Evolutionary conservation across 2,888 invertebrate genomes (phyloP).

Genomic region (Celastrina argiolus): DNA sequence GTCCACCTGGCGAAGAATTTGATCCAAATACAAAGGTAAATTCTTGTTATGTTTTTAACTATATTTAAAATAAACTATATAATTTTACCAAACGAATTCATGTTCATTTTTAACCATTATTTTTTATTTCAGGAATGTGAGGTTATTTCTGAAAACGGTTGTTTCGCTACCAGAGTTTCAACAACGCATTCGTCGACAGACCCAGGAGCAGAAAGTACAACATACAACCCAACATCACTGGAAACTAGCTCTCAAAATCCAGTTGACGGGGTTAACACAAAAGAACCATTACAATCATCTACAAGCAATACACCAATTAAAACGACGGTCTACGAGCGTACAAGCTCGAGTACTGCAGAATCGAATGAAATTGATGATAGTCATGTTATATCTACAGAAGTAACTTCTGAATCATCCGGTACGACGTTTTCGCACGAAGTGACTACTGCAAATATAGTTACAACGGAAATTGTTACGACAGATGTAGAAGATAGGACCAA

Average conservation of each 20-base stretch:
- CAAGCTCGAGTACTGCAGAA: constrained; percentile 19
- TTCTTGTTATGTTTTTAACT: background rate
- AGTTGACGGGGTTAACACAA: constrained; percentile 21
- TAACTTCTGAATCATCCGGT: background rate
- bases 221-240: background rate
- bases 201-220: constrained; percentile 15
- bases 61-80: too few species aligned
- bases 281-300: too few species aligned
- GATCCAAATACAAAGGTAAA: constrained; percentile 24
- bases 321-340: too few species aligned
- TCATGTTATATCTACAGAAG: constrained; percentile 13
- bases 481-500: background rate
- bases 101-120: background rate
- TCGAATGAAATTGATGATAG: background rate
- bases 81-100: too few species aligned
- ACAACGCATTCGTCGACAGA: constrained; percentile 23
- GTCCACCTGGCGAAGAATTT: constrained; percentile 33
- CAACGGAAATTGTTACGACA: background rate
- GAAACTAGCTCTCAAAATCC: constrained; percentile 10
- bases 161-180: constrained; percentile 26
- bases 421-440: constrained; percentile 7
- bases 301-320: too few species aligned
- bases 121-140: constrained; percentile 29
- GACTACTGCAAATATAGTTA: background rate
- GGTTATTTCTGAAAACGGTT: constrained; percentile 32